A percentile compares a stretch with the other conserved stretches of the same genome.
Conservation (phyloP, 2,888 invertebrate species). For the Drosophila seclusa region DNA sequence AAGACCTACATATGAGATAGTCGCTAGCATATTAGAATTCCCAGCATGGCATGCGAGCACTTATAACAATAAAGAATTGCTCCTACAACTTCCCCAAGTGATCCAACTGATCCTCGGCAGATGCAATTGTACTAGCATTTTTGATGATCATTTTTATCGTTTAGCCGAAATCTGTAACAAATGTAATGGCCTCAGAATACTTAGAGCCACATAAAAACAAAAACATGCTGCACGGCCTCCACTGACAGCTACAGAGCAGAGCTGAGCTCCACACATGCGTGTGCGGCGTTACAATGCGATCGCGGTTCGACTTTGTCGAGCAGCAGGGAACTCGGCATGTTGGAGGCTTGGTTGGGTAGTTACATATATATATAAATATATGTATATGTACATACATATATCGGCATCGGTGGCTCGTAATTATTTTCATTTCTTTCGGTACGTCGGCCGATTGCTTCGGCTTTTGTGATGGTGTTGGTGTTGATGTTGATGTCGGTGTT, state of each 20-base stretch:
- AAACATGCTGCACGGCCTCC: conserved; percentile 66
- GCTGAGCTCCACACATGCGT: conserved; percentile 36
- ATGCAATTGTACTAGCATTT: conserved; percentile 68
- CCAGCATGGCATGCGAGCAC: conserved; percentile 41
- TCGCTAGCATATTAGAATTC: conserved; percentile 61
- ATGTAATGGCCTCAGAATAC: conserved; percentile 51
- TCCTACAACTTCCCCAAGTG: conserved; percentile 27
- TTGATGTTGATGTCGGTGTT: conserved; percentile 17
- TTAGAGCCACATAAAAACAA: conserved; percentile 7
- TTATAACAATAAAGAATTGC: conserved; percentile 32
- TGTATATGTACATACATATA: conserved; percentile 3
- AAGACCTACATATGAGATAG: conserved; percentile 45
- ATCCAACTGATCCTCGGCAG: conserved; percentile 22
- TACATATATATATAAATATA: background rate
- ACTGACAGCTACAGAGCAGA: conserved; percentile 10
- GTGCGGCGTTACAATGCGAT: conserved; percentile 50
- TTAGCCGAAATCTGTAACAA: conserved; percentile 77
- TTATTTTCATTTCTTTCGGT: conserved; percentile 72
- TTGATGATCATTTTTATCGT: conserved; percentile 73
- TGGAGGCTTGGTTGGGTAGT: conserved; percentile 19
- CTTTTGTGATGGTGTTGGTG: conserved; percentile 5
- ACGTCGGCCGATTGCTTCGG: conserved; percentile 23
- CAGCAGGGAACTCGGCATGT: conserved; percentile 20
- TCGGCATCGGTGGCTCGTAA: conserved; percentile 53
- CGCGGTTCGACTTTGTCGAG: conserved; percentile 37